phyloP scores from a whole-genome alignment of 2,888 invertebrate species.

The Thera britannica region DNA sequence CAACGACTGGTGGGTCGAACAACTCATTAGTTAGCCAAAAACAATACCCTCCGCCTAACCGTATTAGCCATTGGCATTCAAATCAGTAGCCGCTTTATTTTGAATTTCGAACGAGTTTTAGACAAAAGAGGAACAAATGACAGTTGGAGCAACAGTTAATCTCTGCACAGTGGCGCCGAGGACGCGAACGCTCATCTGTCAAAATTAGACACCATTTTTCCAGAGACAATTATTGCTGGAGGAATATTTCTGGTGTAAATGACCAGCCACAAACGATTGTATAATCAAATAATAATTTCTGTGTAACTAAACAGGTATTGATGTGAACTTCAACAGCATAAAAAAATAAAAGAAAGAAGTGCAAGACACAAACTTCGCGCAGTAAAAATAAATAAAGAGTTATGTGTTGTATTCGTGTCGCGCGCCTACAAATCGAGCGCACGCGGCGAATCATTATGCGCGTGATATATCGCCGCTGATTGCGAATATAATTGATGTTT shows the following conservation, averaged over 20 bases:
- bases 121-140: constrained; percentile 73
- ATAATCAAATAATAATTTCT: background rate
- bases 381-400: constrained; percentile 32
- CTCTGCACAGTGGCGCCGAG: constrained; percentile 79
- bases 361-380: background rate
- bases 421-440: constrained; percentile 75
- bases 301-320: background rate
- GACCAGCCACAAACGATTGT: background rate
- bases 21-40: constrained; percentile 66
- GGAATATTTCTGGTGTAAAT: constrained; percentile 21
- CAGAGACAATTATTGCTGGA: constrained; percentile 49
- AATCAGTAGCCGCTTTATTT: constrained; percentile 82
- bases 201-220: constrained; percentile 72
- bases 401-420: constrained; percentile 57
- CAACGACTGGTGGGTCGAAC: constrained; percentile 38
- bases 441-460: constrained; percentile 76
- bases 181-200: constrained; percentile 73
- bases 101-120: constrained; percentile 72
- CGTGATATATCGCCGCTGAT: constrained; percentile 67
- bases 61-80: constrained; percentile 81
- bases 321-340: background rate
- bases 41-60: constrained; percentile 72
- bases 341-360: constrained; percentile 8
- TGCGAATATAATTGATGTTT: constrained; percentile 52
- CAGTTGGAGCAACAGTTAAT: constrained; percentile 81